Percentiles rank a stretch among this genome's conserved stretches.
phyloP scores from a whole-genome alignment of 2,113 vertebrate species.

The Phylloscopus whistleri region DNA sequence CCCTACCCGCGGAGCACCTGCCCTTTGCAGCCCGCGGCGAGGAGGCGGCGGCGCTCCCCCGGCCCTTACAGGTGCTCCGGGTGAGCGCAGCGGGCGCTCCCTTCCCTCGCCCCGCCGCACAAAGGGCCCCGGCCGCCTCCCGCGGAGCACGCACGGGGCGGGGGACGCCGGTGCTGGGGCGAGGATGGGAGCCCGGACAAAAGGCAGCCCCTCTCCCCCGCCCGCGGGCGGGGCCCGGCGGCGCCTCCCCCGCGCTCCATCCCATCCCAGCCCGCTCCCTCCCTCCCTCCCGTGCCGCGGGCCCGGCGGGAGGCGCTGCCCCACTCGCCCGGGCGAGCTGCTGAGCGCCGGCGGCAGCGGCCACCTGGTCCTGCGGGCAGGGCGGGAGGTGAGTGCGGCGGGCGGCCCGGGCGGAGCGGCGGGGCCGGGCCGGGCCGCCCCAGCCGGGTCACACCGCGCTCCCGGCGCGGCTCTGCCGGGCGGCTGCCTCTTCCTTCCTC shows the following conservation, averaged over 20 bases:
- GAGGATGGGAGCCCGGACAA: neutral
- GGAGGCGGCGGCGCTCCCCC: neutral
- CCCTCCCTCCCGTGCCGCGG: neutral
- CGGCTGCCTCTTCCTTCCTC: too few species aligned
- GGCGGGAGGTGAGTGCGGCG: slow-evolving; percentile 4
- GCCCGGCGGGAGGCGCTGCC: neutral
- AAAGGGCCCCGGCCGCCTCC: neutral
- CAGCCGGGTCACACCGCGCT: neutral
- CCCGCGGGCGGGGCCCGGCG: slow-evolving; percentile 24
- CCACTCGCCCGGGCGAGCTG: neutral
- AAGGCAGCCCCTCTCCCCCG: neutral
- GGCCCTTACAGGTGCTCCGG: neutral
- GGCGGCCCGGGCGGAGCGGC: too few species aligned
- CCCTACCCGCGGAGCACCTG: neutral
- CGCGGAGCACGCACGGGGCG: neutral
- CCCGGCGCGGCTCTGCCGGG: neutral
- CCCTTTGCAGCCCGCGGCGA: accelerated
- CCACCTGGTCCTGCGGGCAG: neutral
- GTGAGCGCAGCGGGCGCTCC: neutral
- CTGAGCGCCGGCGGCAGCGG: neutral
- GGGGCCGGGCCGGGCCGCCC: neutral
- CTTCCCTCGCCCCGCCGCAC: neutral
- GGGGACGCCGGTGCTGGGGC: neutral
- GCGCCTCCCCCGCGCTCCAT: neutral
- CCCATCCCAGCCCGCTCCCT: neutral